Evolutionary conservation across 2,888 invertebrate genomes (phyloP), one percentile per base, ranked within the genome.

Genomic region (Sarcophaga caerulescens): DNA sequence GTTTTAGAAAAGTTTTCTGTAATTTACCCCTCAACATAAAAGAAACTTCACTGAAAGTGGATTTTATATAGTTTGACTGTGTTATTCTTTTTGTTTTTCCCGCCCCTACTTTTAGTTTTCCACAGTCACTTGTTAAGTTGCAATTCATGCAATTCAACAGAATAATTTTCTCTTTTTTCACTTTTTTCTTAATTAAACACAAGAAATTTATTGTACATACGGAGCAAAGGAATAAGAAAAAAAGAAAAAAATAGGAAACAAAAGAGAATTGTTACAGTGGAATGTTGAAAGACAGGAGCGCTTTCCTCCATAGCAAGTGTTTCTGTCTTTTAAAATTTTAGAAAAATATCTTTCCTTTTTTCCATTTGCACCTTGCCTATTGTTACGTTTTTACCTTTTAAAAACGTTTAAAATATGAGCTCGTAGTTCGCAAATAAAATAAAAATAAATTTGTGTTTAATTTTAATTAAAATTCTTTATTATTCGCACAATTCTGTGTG

Each of bases 111-210:
- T 44, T 35, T 60, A 73, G 68, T 79, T 69, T 79, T 65, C 78
- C 69, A 70, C 66, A 77, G 60, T 85, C 68, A 74, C 75, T 85
- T 82, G 81, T 47, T 66, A 85, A 82, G 68, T 85, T 85, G 85
- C 78, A 85, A 85, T 78, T 82, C 85, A 82, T 85, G 85, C 75
- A 85, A 81, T 79, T 76, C 68, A 71, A 79, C 44, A 70, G 68
- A 21, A 4, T n/a, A 75, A 63, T 21, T 12, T 4, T 12, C 75
- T 70, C 44, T 19, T 35, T 35, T 35, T 74, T 23, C 63, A 69
- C n/a, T 82, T 75, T 57, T 82, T 75, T 79, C 63, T 85, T 82
- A 85, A 82, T 85, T 82, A 79, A 85, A 76, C 71, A 63, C 21
- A 19, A 57, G 70, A 45, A 75, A 62, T 71, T 75, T 47, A 35